A percentile compares a stretch with the other conserved stretches of the same genome.
Conservation (phyloP, 2,113 vertebrate genomes). For the Uria aalge region DNA sequence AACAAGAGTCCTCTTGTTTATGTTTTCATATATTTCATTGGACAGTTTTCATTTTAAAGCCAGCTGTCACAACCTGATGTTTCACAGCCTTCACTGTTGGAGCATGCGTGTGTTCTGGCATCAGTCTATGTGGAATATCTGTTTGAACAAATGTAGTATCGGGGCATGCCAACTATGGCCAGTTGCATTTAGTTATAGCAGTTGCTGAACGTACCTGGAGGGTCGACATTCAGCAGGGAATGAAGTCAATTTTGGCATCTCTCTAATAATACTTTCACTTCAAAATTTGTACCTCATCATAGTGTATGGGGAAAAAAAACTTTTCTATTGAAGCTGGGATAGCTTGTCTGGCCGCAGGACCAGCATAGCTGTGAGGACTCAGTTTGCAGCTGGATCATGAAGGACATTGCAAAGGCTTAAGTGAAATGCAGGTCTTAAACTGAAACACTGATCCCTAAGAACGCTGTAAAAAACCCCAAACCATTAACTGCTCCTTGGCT, state of each 20-base stretch:
- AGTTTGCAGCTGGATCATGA: background rate
- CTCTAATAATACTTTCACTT: background rate
- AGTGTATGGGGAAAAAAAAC: background rate
- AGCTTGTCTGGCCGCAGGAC: background rate
- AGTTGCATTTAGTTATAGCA: slow-evolving; percentile 36
- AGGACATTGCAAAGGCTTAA: background rate
- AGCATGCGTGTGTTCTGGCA: slow-evolving; percentile 42
- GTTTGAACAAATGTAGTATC: slow-evolving; percentile 35
- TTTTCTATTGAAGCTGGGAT: background rate
- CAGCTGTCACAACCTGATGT: slow-evolving; percentile 64
- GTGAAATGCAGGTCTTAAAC: background rate
- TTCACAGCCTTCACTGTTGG: slow-evolving; percentile 57
- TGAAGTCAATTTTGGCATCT: slow-evolving; percentile 28
- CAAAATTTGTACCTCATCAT: background rate
- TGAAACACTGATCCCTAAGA: background rate
- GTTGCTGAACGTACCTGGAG: slow-evolving; percentile 39
- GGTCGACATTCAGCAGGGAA: background rate
- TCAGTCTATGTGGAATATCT: background rate
- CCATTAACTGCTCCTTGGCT: background rate
- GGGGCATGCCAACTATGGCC: slow-evolving; percentile 13
- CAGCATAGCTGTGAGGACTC: background rate
- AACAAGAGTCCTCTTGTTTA: slow-evolving; percentile 54
- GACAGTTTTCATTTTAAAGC: slow-evolving; percentile 58
- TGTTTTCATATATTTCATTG: slow-evolving; percentile 55
- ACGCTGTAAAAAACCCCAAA: background rate